Evolutionary conservation across 2,797 vertebrate genomes (phyloP).

Genomic region (Oreochromis mossambicus): DNA sequence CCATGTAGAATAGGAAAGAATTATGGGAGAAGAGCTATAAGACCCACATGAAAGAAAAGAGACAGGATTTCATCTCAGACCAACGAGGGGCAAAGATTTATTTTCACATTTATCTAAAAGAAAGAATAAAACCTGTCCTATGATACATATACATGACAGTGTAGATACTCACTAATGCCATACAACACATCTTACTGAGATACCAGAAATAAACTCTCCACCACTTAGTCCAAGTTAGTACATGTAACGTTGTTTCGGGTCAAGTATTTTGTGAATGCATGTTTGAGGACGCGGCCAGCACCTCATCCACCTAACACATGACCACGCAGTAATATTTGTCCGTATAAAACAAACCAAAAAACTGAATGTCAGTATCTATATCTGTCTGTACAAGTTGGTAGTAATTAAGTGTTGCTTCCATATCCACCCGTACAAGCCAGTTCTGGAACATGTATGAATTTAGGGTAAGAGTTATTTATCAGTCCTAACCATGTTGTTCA

Average conservation of each 20-base stretch:
- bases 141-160: background rate
- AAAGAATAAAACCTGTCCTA: background rate
- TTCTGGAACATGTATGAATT: background rate
- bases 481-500: background rate
- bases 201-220: background rate
- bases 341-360: background rate
- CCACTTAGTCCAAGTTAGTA: background rate
- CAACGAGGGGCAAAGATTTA: background rate
- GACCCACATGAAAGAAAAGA: background rate
- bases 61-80: background rate
- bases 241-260: background rate
- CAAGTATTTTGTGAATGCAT: background rate
- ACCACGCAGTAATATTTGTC: background rate
- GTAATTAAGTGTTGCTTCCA: background rate
- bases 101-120: background rate
- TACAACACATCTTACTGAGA: background rate
- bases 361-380: background rate
- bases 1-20: background rate
- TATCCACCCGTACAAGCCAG: background rate
- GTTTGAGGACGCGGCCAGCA: background rate
- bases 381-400: background rate
- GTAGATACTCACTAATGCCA: background rate
- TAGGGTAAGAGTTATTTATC: background rate
- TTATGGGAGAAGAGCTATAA: background rate
- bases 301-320: accelerated